These are phyloP conservation scores for Arge pagana DNA, from an alignment of 2,888 invertebrate species.

Conservation along the genomic window DNA sequence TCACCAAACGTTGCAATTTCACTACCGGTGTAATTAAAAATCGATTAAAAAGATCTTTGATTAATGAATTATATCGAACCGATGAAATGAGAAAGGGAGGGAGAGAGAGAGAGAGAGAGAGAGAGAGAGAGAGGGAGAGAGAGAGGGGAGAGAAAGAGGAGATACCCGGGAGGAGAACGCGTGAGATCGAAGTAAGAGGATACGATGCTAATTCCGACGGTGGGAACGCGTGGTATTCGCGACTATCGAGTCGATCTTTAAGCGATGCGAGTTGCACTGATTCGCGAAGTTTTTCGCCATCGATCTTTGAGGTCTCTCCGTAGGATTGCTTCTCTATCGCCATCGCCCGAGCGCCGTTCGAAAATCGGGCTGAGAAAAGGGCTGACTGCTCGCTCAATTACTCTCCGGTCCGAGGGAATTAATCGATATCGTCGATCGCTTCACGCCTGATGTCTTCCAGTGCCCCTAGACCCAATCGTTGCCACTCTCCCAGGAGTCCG, in stretches of 20 bases:
- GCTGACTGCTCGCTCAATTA: constrained; percentile 24
- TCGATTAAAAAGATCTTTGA: constrained; percentile 17
- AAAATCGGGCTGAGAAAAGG: constrained; percentile 8
- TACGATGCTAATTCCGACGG: no score
- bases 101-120: no score
- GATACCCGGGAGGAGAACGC: no score
- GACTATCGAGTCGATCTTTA: background rate
- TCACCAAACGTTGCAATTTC: constrained; percentile 15
- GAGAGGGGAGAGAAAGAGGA: no score
- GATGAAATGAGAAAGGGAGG: no score
- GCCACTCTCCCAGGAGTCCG: constrained; percentile 4
- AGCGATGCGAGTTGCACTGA: no score
- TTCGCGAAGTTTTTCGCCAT: no score
- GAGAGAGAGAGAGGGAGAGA: no score
- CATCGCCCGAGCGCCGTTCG: background rate
- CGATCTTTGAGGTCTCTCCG: background rate
- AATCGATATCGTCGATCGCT: constrained; percentile 25
- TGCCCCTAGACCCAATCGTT: background rate
- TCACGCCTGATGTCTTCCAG: constrained; percentile 24
- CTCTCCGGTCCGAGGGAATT: constrained; percentile 23
- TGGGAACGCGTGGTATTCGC: constrained; percentile 2
- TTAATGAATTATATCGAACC: no score
- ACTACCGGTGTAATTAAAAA: constrained; percentile 14
- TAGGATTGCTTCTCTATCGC: background rate
- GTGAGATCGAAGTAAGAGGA: no score